Conservation (phyloP, 2,113 vertebrate genomes). For the Paratilapia polleni region DNA sequence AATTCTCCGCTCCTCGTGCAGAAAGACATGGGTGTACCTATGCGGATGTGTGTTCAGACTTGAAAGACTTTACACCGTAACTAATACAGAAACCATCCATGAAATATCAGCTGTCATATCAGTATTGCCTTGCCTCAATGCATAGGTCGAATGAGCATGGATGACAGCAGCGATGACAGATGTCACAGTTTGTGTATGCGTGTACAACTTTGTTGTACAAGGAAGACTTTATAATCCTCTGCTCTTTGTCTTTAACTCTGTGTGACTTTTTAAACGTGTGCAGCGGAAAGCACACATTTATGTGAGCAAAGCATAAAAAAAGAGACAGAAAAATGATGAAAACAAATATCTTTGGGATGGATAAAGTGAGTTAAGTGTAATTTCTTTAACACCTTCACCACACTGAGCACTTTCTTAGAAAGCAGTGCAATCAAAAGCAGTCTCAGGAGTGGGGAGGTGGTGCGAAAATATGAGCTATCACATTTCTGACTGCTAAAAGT, state of each 20-base stretch:
- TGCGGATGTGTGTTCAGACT: conserved; percentile 41
- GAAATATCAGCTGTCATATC: conserved; percentile 4
- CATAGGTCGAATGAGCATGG: neutral
- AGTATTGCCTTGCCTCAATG: neutral
- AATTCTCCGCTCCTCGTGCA: neutral
- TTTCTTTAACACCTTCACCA: neutral
- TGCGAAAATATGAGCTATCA: neutral
- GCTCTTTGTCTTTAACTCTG: neutral
- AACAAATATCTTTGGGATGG: neutral
- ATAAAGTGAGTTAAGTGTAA: neutral
- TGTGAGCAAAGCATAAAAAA: neutral
- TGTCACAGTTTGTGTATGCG: neutral
- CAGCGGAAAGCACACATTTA: neutral
- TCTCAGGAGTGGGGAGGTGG: neutral
- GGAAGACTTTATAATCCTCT: neutral
- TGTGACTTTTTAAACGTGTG: neutral
- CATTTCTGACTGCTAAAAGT: neutral
- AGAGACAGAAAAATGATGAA: neutral
- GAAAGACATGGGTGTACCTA: conserved; percentile 10
- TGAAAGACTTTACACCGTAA: conserved; percentile 16
- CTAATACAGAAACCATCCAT: conserved; percentile 29
- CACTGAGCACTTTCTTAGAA: neutral
- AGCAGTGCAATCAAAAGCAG: neutral
- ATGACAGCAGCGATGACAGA: conserved; percentile 2
- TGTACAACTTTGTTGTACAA: neutral